Percentiles rank a stretch among this genome's conserved stretches.
These are phyloP conservation scores for Trissolcus brochymenae DNA, from an alignment of 2,888 invertebrate species.

Conservation along the genomic window DNA sequence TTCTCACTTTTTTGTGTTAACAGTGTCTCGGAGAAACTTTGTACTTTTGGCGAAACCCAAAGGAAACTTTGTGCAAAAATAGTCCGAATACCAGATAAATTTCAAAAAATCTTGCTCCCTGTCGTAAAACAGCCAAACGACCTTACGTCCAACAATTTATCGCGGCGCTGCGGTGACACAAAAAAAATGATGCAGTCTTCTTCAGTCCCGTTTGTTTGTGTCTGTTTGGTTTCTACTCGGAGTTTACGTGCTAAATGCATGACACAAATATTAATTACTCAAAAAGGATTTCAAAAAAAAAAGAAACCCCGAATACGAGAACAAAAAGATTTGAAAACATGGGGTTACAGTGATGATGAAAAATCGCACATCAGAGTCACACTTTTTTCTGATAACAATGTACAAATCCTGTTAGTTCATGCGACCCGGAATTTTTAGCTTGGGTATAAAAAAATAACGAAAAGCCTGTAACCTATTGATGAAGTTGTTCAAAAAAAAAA, in stretches of 20 bases:
- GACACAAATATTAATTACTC: slow-evolving; percentile 36
- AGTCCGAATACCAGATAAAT: slow-evolving; percentile 47
- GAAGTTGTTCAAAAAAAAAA: too few relatives aligned
- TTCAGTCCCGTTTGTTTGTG: slow-evolving; percentile 6
- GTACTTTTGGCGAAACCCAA: slow-evolving; percentile 50
- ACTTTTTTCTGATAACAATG: slow-evolving; percentile 1
- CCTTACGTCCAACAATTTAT: slow-evolving; percentile 45
- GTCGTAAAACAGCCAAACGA: slow-evolving; percentile 52
- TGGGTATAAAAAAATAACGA: too few relatives aligned
- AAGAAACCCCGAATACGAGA: too few relatives aligned
- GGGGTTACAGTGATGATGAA: too few relatives aligned
- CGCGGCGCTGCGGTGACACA: slow-evolving; percentile 26
- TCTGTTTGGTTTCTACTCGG: neutral
- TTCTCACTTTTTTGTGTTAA: slow-evolving; percentile 50
- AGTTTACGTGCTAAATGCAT: slow-evolving; percentile 6
- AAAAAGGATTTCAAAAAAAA: neutral
- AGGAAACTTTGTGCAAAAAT: slow-evolving; percentile 52
- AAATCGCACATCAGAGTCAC: neutral
- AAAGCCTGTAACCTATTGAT: too few relatives aligned
- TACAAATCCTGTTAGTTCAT: neutral
- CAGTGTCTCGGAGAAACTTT: slow-evolving; percentile 51
- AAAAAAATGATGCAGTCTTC: slow-evolving; percentile 38
- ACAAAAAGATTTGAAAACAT: too few relatives aligned
- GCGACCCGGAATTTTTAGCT: too few relatives aligned
- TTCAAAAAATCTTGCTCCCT: slow-evolving; percentile 45